Evolutionary conservation across 2,113 vertebrate genomes (phyloP).

Genomic region (Gnathochromis pfefferi): DNA sequence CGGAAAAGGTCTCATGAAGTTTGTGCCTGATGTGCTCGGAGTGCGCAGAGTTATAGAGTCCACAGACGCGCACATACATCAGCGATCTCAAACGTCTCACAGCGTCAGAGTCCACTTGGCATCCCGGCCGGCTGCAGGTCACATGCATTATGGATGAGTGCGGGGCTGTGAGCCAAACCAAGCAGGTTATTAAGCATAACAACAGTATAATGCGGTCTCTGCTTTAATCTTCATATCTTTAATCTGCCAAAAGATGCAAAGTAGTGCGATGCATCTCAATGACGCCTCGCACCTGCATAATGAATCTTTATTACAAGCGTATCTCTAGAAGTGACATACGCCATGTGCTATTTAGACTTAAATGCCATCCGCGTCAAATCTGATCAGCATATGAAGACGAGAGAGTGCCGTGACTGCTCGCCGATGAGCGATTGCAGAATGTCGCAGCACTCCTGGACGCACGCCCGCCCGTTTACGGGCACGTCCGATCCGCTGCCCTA

Average conservation of each 20-base stretch:
- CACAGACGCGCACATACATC: neutral
- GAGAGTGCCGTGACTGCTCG: slow-evolving; percentile 24
- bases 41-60: neutral
- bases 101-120: neutral
- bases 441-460: slow-evolving; percentile 22
- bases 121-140: slow-evolving; percentile 36
- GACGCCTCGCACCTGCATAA: slow-evolving; percentile 25
- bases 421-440: slow-evolving; percentile 48
- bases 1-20: neutral
- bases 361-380: slow-evolving; percentile 59
- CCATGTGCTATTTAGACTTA: slow-evolving; percentile 65
- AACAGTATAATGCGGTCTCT: slow-evolving; percentile 36
- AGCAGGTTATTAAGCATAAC: slow-evolving; percentile 55
- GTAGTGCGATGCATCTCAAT: slow-evolving; percentile 35
- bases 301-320: slow-evolving; percentile 51
- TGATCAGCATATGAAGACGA: slow-evolving; percentile 50
- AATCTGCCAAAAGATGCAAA: slow-evolving; percentile 37
- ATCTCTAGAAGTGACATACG: slow-evolving; percentile 44
- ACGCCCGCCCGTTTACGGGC: neutral
- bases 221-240: slow-evolving; percentile 49
- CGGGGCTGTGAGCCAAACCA: slow-evolving; percentile 40
- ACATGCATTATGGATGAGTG: slow-evolving; percentile 56
- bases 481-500: neutral
- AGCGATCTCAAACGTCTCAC: neutral
- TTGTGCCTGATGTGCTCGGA: neutral